Evolutionary conservation across 2,113 vertebrate genomes (phyloP).

Genomic region (Plecturocebus donacophilus): DNA sequence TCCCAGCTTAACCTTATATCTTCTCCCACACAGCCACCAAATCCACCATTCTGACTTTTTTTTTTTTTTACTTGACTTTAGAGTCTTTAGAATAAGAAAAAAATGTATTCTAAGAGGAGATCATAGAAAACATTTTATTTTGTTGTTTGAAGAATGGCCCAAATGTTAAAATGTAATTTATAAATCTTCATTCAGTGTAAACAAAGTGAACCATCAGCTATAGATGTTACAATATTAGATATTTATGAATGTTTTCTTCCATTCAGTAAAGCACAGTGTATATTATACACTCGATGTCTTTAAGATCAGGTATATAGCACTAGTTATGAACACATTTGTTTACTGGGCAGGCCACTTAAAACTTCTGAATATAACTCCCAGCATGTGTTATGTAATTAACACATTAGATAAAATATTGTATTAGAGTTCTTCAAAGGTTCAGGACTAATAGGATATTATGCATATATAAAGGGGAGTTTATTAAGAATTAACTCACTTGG

Average conservation of each 20-base stretch:
- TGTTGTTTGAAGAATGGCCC: neutral
- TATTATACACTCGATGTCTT: neutral
- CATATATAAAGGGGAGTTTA: no score
- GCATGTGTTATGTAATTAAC: neutral
- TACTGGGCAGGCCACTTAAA: neutral
- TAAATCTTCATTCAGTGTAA: neutral
- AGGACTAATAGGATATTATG: no score
- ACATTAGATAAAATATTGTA: neutral
- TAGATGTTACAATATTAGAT: neutral
- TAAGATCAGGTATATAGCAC: neutral
- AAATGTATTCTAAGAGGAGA: neutral
- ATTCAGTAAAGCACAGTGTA: neutral
- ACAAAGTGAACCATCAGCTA: neutral
- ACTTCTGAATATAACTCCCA: neutral
- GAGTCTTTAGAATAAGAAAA: neutral
- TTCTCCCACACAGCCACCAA: neutral
- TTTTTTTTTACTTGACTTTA: neutral
- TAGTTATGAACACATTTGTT: neutral
- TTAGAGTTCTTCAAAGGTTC: no score
- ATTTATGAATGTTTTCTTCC: neutral
- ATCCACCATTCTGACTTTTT: conserved; percentile 48
- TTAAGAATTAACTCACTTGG: no score
- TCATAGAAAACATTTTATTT: neutral
- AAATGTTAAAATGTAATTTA: neutral
- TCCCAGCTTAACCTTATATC: neutral